phyloP scores from a whole-genome alignment of 1,140 invertebrate genomes.

The Drosophila subobscura region DNA sequence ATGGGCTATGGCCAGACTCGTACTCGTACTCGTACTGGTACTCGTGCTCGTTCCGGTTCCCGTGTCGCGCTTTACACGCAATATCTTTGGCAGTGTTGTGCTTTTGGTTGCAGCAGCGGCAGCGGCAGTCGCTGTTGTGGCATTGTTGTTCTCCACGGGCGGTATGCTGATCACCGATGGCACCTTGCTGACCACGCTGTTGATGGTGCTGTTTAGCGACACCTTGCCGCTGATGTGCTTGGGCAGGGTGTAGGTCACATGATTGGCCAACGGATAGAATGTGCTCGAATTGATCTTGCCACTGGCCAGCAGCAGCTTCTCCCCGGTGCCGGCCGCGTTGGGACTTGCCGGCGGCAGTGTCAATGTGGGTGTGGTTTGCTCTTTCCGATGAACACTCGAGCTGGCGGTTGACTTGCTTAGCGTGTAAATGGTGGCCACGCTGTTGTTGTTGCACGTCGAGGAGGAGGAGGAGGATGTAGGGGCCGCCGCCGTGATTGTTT shows the following conservation, averaged over 20 bases:
- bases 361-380: slow-evolving; percentile 59
- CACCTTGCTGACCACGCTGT: slow-evolving; percentile 82
- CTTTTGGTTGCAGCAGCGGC: slow-evolving; percentile 28
- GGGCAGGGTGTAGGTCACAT: slow-evolving; percentile 82
- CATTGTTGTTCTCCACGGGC: slow-evolving; percentile 55
- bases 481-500: slow-evolving; percentile 29
- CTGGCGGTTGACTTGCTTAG: slow-evolving; percentile 60
- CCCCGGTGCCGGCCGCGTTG: slow-evolving; percentile 27
- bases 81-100: slow-evolving; percentile 60
- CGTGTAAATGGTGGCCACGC: slow-evolving; percentile 74
- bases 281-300: slow-evolving; percentile 81
- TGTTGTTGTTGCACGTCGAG: slow-evolving; percentile 49
- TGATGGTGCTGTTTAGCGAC: slow-evolving; percentile 79
- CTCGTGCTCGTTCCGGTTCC: slow-evolving; percentile 8
- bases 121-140: slow-evolving; percentile 12
- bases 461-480: slow-evolving; percentile 39
- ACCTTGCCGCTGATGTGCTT: slow-evolving; percentile 82
- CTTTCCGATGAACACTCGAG: slow-evolving; percentile 52
- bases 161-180: slow-evolving; percentile 82
- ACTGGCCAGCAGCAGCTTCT: slow-evolving; percentile 48
- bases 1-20: slow-evolving; percentile 54
- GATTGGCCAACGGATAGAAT: slow-evolving; percentile 80
- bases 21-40: slow-evolving; percentile 23
- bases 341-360: slow-evolving; percentile 68
- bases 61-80: slow-evolving; percentile 43